A percentile compares a stretch with the other conserved stretches of the same genome.
phyloP scores from a whole-genome alignment of 2,888 invertebrate species.

The Ephialtes manifestator region DNA sequence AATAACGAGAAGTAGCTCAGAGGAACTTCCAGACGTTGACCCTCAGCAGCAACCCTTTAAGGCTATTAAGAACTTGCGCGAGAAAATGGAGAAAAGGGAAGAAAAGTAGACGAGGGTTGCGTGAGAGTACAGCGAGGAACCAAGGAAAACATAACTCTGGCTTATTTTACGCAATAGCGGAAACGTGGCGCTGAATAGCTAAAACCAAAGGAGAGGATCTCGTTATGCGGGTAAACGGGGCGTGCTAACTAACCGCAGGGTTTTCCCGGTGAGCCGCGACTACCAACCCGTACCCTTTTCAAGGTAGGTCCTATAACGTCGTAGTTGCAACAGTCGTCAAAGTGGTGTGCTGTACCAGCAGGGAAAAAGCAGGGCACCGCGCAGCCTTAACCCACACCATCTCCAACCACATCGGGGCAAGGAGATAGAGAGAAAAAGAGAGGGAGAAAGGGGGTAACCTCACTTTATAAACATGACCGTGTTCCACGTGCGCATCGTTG shows the following conservation, averaged over 20 bases:
- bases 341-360: slow-evolving; percentile 26
- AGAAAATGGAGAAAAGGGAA: background rate
- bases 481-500: slow-evolving; percentile 50
- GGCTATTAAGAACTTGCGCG: slow-evolving; percentile 15
- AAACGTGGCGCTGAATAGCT: slow-evolving; percentile 66
- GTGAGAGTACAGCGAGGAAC: background rate
- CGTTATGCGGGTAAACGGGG: slow-evolving; percentile 75
- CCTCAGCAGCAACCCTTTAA: slow-evolving; percentile 13
- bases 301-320: slow-evolving; percentile 18
- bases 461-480: slow-evolving; percentile 59
- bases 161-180: slow-evolving; percentile 70
- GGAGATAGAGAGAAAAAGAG: slow-evolving; percentile 3
- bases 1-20: slow-evolving; percentile 15
- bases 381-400: background rate
- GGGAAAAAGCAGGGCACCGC: slow-evolving; percentile 37
- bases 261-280: slow-evolving; percentile 60
- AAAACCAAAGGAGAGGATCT: slow-evolving; percentile 73
- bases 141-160: slow-evolving; percentile 55
- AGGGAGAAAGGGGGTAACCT: slow-evolving; percentile 10
- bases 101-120: background rate
- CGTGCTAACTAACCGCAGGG: slow-evolving; percentile 72
- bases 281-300: slow-evolving; percentile 49
- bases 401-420: background rate
- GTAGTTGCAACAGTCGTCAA: slow-evolving; percentile 31
- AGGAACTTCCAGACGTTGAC: background rate